A percentile compares a stretch with the other conserved stretches of the same genome.
Evolutionary conservation across 2,888 invertebrate species (phyloP).

Genomic region (Myathropa florea): DNA sequence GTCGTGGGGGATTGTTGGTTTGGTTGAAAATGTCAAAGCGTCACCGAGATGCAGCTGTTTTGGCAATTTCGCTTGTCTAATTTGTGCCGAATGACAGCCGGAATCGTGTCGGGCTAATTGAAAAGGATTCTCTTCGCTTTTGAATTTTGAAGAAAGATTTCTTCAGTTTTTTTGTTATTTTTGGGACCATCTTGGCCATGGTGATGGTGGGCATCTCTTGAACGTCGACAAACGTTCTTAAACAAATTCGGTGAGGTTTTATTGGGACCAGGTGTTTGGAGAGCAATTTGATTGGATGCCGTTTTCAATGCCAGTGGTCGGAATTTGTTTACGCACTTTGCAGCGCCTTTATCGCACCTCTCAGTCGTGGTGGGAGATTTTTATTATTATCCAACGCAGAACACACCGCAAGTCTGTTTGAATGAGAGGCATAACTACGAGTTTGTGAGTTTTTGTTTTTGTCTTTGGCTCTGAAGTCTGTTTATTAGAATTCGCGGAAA

Average conservation of each 20-base stretch:
- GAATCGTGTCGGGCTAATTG: conserved; percentile 52
- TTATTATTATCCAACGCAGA: not conserved
- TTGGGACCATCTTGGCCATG: not conserved
- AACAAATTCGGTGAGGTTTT: conserved; percentile 1
- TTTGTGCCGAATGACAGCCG: conserved; percentile 39
- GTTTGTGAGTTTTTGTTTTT: not conserved
- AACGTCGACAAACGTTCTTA: not conserved
- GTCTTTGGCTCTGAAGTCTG: not conserved
- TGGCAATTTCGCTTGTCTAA: conserved; percentile 7
- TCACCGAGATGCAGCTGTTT: conserved; percentile 51
- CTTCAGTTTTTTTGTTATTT: not conserved
- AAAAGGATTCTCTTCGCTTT: conserved; percentile 38
- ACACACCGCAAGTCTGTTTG: not conserved
- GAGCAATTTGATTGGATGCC: not conserved
- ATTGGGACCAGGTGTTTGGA: conserved; percentile 38
- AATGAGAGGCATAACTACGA: not conserved
- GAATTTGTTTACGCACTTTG: conserved; percentile 36
- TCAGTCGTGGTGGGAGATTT: not conserved
- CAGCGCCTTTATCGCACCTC: conserved; percentile 23
- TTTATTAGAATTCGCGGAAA: conserved; percentile 42
- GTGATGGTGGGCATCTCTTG: not conserved
- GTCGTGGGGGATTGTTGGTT: conserved; percentile 9
- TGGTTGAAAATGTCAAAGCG: conserved; percentile 16
- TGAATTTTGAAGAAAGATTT: too few relatives aligned
- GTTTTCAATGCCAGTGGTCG: conserved; percentile 45